Evolutionary conservation across 30 jellyfish, hydroid and myxozoan genomes (phyloP), one percentile per base, ranked within the genome.

Genomic region (Cassiopea xamachana): DNA sequence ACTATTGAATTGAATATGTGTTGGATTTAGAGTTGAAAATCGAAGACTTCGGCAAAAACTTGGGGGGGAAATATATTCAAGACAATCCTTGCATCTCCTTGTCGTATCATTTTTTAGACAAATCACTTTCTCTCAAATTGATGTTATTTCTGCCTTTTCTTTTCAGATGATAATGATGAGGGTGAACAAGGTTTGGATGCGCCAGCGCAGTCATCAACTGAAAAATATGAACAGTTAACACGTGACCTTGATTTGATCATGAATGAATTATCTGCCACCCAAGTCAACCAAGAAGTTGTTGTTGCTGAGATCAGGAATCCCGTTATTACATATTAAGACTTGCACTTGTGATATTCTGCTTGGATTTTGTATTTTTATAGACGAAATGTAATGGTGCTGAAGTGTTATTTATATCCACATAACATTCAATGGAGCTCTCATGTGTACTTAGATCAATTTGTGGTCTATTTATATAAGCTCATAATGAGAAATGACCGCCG

Each of bases 251-350:
- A 91, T 79, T 47, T 83, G 86, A 91, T 91, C 81, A 91, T 91
- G 97, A 84, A 84, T 84, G 97, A 91, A 75, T 62, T 91, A 48
- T 91, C 97, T 43, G 88, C 97, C 6, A 84, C 97, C 69, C 94
- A 87, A 67, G 94, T 80, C 77, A 87, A 51, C 60, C 94, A 87
- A 51, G 94, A 87, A 7, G 79, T 87, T 50, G 94, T 43, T 48
- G 80, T 71, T 71, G 80, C 55, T 43, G 94, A 87, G 46, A 70
- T 87, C 39, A 45, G 94, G 67, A 87, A 64, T 62, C 84, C 94
- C 45, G 94, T 87, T 7, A 85, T 73, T 18, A 68, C 84, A 2
- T 83, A 62, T 68, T 80, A 55, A 71, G 4, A 67, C 76, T 67
- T 2, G 0, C 27, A 67, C 39, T 27, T 5, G 76, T 67, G 76